phyloP scores from a whole-genome alignment of 2,113 vertebrate species.

The Ceyx cyanopectus region DNA sequence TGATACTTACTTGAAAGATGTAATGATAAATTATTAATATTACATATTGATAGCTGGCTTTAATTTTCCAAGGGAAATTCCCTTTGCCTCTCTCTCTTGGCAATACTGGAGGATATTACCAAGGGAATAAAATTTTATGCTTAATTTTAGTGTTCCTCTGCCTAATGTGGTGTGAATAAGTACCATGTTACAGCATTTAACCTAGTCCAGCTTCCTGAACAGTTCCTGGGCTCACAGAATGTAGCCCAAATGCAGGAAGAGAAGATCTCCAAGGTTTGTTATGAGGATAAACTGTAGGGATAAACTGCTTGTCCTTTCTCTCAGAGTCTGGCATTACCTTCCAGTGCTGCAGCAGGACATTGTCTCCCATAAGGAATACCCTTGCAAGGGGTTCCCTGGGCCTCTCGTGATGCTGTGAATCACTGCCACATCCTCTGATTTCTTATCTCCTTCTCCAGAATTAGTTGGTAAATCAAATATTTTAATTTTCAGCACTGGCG shows the following conservation, averaged over 20 bases:
- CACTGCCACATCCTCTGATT: neutral
- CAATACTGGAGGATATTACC: slow-evolving; percentile 54
- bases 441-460: neutral
- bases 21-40: neutral
- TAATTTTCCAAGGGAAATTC: slow-evolving; percentile 59
- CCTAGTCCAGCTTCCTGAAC: slow-evolving; percentile 46
- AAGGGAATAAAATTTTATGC: slow-evolving; percentile 74
- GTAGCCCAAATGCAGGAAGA: neutral
- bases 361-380: neutral
- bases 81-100: slow-evolving; percentile 39
- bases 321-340: neutral
- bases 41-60: neutral
- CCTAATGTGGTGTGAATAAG: slow-evolving; percentile 73
- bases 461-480: neutral
- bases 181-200: slow-evolving; percentile 65
- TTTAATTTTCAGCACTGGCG: neutral
- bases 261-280: neutral
- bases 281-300: neutral
- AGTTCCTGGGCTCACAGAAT: neutral
- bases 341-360: slow-evolving; percentile 1
- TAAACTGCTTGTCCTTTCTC: neutral
- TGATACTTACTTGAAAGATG: neutral
- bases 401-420: neutral
- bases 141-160: slow-evolving; percentile 69
- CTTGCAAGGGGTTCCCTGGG: slow-evolving; percentile 6